phyloP scores from a whole-genome alignment of 1,140 invertebrate species.

The Myzus persicae region DNA sequence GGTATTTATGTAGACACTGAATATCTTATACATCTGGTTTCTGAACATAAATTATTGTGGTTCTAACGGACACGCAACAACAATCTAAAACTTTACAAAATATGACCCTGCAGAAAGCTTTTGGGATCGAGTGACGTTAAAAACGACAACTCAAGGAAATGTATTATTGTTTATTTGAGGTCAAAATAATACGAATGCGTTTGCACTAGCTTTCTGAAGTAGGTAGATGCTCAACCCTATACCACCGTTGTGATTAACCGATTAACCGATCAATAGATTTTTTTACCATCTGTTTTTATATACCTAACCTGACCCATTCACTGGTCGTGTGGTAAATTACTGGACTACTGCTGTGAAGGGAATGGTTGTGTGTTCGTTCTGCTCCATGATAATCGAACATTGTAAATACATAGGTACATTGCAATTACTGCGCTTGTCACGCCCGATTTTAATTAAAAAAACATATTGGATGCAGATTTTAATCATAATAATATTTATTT shows the following conservation, averaged over 20 bases:
- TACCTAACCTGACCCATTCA: neutral
- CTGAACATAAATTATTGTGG: neutral
- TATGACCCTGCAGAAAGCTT: neutral
- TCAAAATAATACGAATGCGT: neutral
- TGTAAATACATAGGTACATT: neutral
- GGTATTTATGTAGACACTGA: neutral
- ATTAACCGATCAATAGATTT: neutral
- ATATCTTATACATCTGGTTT: neutral
- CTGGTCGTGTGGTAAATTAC: neutral
- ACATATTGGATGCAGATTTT: neutral
- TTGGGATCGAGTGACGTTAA: neutral
- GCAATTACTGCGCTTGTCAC: neutral
- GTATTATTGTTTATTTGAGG: neutral
- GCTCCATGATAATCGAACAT: neutral
- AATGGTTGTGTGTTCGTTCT: neutral
- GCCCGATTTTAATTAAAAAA: neutral
- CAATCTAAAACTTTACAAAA: neutral
- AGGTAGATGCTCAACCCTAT: neutral
- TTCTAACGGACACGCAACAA: neutral
- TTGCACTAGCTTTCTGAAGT: neutral
- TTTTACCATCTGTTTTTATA: neutral
- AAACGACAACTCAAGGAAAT: neutral
- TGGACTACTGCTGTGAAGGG: neutral
- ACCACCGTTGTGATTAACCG: neutral
- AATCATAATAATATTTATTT: neutral